A percentile compares a stretch with the other conserved stretches of the same genome.
Conservation (phyloP, 2,888 invertebrate species). For the Camponotus fellah region DNA sequence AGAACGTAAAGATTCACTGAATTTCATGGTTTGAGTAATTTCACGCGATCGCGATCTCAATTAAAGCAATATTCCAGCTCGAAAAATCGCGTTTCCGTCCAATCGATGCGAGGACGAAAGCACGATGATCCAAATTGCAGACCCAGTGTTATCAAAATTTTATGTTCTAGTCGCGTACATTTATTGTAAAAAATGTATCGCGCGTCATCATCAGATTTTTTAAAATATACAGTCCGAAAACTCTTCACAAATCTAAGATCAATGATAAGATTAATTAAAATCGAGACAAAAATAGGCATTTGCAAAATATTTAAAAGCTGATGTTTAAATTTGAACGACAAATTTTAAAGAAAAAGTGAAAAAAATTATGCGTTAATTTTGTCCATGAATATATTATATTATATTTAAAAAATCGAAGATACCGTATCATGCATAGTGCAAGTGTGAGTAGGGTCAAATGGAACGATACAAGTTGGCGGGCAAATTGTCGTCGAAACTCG, state of each 20-base stretch:
- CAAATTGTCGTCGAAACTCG: constrained; percentile 60
- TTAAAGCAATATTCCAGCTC: constrained; percentile 55
- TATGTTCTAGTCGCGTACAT: neutral
- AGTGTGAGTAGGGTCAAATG: constrained; percentile 38
- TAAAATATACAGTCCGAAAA: neutral
- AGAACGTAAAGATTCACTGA: constrained; percentile 53
- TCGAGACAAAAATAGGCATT: neutral
- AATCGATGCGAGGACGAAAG: constrained; percentile 27
- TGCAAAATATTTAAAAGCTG: neutral
- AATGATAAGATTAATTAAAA: constrained; percentile 1
- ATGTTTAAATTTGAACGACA: too few species aligned
- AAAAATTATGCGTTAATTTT: neutral
- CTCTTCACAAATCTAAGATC: neutral
- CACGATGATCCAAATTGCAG: constrained; percentile 30
- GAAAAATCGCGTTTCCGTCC: constrained; percentile 44
- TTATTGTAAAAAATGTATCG: constrained; percentile 2
- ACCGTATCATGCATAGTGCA: constrained; percentile 3
- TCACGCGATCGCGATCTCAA: constrained; percentile 57
- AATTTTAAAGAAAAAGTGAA: neutral
- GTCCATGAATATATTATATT: neutral
- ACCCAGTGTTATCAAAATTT: constrained; percentile 30
- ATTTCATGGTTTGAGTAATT: constrained; percentile 58
- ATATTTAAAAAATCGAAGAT: neutral
- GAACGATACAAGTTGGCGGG: constrained; percentile 54
- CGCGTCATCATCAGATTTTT: neutral